phyloP scores from a whole-genome alignment of 2,797 vertebrate genomes.

The Acropternis orthonyx region DNA sequence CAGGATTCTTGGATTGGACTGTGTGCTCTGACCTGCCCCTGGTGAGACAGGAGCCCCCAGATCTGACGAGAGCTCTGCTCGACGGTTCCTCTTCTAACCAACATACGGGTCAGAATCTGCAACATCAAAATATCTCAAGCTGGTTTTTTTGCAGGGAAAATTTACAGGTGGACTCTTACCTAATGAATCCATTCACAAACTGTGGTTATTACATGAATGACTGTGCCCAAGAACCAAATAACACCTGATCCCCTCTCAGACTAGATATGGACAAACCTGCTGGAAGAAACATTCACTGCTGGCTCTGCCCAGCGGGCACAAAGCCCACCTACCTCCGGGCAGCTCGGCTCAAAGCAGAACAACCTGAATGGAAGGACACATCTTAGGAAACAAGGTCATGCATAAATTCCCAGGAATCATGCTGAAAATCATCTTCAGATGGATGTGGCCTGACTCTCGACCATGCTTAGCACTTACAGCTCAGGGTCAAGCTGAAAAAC shows the following conservation, averaged over 20 bases:
- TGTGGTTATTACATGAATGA: not conserved
- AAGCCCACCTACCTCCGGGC: not conserved
- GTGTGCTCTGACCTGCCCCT: not conserved
- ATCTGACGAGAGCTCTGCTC: not conserved
- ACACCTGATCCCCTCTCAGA: not conserved
- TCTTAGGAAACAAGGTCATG: not conserved
- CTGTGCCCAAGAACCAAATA: not conserved
- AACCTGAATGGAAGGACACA: not conserved
- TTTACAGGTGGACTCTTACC: not conserved
- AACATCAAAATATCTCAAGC: not conserved
- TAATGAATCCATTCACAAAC: not conserved
- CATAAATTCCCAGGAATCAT: not conserved
- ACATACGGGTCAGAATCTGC: fast-evolving
- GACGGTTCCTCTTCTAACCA: fast-evolving
- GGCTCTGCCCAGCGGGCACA: not conserved
- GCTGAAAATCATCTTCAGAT: not conserved
- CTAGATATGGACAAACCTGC: not conserved
- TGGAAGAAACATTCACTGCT: not conserved
- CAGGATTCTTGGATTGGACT: not conserved
- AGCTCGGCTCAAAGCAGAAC: not conserved
- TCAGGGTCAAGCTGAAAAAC: not conserved
- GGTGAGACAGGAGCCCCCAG: not conserved
- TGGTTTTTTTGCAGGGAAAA: not conserved
- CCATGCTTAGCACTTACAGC: not conserved
- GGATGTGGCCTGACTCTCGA: not conserved